phyloP scores from a whole-genome alignment of 2,797 vertebrate species.

The Hydrolagus colliei region DNA sequence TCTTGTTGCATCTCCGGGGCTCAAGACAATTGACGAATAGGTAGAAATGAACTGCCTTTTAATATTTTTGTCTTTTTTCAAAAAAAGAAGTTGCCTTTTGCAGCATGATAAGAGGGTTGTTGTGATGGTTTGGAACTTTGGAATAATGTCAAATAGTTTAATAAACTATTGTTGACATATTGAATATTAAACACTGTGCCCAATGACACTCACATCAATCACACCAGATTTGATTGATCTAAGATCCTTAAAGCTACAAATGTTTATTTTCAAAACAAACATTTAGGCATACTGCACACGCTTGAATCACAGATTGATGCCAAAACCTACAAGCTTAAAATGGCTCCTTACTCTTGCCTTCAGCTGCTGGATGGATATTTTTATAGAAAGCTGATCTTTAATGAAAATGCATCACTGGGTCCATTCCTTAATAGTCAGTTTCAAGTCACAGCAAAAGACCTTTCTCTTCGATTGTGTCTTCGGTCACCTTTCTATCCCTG shows the following conservation, averaged over 20 bases:
- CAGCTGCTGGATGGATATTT: conserved; percentile 57
- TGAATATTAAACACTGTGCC: not conserved
- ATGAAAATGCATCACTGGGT: conserved; percentile 40
- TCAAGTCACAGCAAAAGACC: no score
- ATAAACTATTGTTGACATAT: conserved; percentile 14
- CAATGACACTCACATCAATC: not conserved
- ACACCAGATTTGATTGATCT: conserved; percentile 13
- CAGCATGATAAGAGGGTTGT: conserved; percentile 10
- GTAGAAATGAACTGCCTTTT: no score
- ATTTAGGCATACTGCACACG: conserved; percentile 54
- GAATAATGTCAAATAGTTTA: not conserved
- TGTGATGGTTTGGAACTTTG: not conserved
- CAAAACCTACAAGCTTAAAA: conserved; percentile 55
- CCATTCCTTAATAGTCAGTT: conserved; percentile 41
- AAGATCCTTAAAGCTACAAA: conserved; percentile 20
- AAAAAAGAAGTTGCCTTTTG: not conserved
- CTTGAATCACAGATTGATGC: conserved; percentile 42
- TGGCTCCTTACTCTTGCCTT: conserved; percentile 48
- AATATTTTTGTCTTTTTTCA: not conserved
- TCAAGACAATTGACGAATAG: not conserved
- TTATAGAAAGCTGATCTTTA: conserved; percentile 56
- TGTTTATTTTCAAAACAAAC: conserved; percentile 44
- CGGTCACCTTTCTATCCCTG: no score
- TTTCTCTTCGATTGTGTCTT: no score
- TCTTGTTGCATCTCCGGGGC: not conserved